A percentile compares a stretch with the other conserved stretches of the same genome.
Evolutionary conservation across 2,113 vertebrate genomes (phyloP).

Genomic region (Marmota flaviventris): DNA sequence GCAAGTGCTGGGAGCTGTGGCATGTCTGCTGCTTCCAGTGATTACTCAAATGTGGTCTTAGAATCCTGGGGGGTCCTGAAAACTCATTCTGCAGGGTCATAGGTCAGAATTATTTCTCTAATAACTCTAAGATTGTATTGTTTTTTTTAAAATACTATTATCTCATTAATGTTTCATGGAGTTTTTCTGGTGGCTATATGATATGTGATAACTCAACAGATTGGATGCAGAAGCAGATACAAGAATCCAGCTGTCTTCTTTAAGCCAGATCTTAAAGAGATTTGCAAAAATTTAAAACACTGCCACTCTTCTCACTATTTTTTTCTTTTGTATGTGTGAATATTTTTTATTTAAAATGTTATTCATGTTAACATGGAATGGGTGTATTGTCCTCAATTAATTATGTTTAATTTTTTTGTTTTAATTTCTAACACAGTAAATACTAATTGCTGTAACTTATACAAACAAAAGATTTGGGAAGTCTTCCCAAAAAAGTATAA

Average conservation of each 20-base stretch:
- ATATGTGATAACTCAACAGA: conserved; percentile 51
- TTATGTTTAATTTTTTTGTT: background rate
- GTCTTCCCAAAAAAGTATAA: background rate
- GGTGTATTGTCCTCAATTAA: conserved; percentile 14
- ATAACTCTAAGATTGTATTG: background rate
- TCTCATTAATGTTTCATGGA: conserved; percentile 8
- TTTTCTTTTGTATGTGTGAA: background rate
- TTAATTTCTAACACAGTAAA: conserved; percentile 9
- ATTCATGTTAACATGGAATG: background rate
- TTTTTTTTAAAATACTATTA: conserved; percentile 1
- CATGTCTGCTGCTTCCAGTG: background rate
- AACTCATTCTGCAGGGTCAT: background rate
- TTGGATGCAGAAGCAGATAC: conserved; percentile 54
- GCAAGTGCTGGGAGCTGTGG: background rate
- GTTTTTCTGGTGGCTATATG: conserved; percentile 41
- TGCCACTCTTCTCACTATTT: background rate
- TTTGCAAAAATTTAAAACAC: conserved; percentile 63
- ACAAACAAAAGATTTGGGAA: background rate
- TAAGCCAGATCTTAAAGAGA: conserved; percentile 42
- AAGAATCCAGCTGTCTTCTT: conserved; percentile 64
- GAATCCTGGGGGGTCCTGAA: background rate
- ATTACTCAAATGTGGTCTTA: background rate
- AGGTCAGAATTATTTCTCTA: conserved; percentile 9
- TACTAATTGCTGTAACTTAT: background rate
- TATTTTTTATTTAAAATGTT: conserved; percentile 40